phyloP scores from a whole-genome alignment of 2,113 vertebrate genomes.

The Dasyurus viverrinus region DNA sequence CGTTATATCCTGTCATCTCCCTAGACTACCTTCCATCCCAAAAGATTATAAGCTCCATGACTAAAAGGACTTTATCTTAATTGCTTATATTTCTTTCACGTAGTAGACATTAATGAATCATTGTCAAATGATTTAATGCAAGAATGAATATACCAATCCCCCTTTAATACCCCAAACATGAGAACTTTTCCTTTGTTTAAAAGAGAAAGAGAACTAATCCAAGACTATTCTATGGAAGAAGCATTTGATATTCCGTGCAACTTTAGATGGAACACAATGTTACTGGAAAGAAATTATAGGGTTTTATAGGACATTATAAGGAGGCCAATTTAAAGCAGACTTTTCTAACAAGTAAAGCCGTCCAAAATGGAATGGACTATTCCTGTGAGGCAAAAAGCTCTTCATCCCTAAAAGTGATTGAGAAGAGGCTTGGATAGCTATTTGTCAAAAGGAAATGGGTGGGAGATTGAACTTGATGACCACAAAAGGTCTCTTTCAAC shows the following conservation, averaged over 20 bases:
- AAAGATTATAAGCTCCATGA: neutral
- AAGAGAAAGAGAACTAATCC: neutral
- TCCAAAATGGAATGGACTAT: neutral
- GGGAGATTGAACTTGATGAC: neutral
- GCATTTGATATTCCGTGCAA: neutral
- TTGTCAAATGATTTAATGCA: neutral
- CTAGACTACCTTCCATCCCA: neutral
- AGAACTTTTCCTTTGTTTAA: neutral
- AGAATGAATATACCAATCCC: neutral
- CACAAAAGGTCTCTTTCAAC: neutral
- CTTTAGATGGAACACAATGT: neutral
- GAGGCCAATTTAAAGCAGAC: neutral
- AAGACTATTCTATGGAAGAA: neutral
- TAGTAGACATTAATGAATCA: neutral
- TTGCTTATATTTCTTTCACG: neutral
- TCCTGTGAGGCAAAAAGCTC: neutral
- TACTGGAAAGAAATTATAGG: neutral
- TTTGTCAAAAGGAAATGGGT: neutral
- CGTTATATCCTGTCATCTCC: neutral
- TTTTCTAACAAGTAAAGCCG: neutral
- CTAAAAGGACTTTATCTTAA: neutral
- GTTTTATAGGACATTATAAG: neutral
- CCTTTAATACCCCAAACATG: neutral
- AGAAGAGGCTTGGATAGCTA: neutral
- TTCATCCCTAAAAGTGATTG: neutral